A percentile compares a stretch with the other conserved stretches of the same genome.
Evolutionary conservation across 2,888 invertebrate genomes (phyloP).

Genomic region (Lamellibrachia satsuma): DNA sequence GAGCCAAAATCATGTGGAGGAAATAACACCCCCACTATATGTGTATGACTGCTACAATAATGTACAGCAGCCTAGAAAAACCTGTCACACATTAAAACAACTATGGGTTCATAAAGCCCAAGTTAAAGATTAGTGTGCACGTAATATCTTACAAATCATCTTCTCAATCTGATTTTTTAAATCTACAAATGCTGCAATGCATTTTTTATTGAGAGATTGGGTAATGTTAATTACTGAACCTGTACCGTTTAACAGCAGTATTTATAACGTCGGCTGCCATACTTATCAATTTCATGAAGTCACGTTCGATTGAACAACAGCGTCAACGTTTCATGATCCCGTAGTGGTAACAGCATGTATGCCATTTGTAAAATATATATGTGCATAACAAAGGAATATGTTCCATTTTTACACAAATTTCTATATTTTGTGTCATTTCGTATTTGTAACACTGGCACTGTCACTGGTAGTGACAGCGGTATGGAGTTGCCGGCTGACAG

Average conservation of each 20-base stretch:
- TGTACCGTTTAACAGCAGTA: no score
- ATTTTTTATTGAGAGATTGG: no score
- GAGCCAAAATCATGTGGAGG: background rate
- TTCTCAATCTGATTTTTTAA: no score
- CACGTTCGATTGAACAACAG: background rate
- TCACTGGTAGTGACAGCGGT: background rate
- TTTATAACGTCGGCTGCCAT: background rate
- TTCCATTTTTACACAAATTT: background rate
- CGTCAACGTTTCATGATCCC: background rate
- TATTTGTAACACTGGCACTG: background rate
- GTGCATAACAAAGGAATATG: background rate
- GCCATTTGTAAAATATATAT: background rate
- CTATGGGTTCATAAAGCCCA: no score
- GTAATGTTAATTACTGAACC: no score
- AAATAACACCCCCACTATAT: background rate
- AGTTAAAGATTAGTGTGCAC: no score
- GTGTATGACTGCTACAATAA: no score
- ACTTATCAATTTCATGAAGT: background rate
- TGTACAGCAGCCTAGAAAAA: no score
- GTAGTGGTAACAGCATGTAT: background rate
- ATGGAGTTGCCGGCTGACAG: background rate
- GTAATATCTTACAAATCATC: no score
- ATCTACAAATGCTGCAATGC: no score
- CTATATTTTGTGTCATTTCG: background rate
- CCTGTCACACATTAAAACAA: no score